These are phyloP conservation scores for Tetranychus piercei DNA, from an alignment of 2,888 invertebrate species.

Conservation along the genomic window DNA sequence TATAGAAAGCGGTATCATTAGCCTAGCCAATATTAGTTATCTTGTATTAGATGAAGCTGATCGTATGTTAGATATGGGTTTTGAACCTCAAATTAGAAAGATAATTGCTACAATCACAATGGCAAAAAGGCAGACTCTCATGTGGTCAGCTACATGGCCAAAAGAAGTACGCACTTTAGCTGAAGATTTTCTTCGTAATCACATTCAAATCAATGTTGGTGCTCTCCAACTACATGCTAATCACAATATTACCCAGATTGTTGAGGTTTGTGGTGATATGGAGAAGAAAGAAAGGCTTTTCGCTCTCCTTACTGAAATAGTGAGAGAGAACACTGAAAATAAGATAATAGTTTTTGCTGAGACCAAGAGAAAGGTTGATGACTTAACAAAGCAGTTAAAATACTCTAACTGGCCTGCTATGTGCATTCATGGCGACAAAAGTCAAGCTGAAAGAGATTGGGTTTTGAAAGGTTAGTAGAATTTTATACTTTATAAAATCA, in stretches of 20 bases:
- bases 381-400: slow-evolving; percentile 58
- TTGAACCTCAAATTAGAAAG: slow-evolving; percentile 86
- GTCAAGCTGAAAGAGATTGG: slow-evolving; percentile 39
- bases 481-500: too few species aligned
- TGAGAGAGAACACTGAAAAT: slow-evolving; percentile 66
- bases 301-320: slow-evolving; percentile 57
- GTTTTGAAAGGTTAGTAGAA: slow-evolving; percentile 33
- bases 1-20: slow-evolving; percentile 67
- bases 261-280: slow-evolving; percentile 81
- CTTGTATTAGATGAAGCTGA: slow-evolving; percentile 88
- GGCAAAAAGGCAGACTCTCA: slow-evolving; percentile 78
- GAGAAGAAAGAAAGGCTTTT: slow-evolving; percentile 78
- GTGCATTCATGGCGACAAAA: slow-evolving; percentile 42
- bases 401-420: slow-evolving; percentile 49
- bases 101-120: slow-evolving; percentile 67
- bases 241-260: slow-evolving; percentile 89
- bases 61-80: slow-evolving; percentile 94
- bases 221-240: slow-evolving; percentile 78
- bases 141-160: slow-evolving; percentile 99
- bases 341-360: slow-evolving; percentile 86
- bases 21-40: slow-evolving; percentile 68
- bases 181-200: slow-evolving; percentile 81
- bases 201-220: slow-evolving; percentile 91
- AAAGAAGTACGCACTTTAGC: slow-evolving; percentile 87
- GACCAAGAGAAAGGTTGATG: slow-evolving; percentile 88